A percentile compares a stretch with the other conserved stretches of the same genome.
These are phyloP conservation scores for Porites cylindrica DNA, from an alignment of 92 coral and sea anemone species.

Conservation along the genomic window DNA sequence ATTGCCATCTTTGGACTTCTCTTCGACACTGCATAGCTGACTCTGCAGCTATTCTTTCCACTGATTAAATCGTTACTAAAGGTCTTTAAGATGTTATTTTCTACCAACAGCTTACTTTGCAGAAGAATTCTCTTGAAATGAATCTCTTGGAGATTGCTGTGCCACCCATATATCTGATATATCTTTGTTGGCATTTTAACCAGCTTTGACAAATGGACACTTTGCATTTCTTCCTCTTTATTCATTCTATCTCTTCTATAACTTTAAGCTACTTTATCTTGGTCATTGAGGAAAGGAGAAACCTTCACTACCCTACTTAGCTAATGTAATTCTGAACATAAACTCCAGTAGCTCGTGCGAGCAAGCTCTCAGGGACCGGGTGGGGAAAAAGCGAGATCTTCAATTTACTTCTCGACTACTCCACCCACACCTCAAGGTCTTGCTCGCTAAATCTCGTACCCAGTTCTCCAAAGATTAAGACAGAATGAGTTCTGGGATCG, in stretches of 20 bases:
- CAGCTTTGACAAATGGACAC: not conserved
- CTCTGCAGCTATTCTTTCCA: no score
- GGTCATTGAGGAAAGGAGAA: slow-evolving; percentile 35
- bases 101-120: not conserved
- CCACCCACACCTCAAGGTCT: no score
- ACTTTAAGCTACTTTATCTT: not conserved
- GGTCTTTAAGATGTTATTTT: not conserved
- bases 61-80: not conserved
- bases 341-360: no score
- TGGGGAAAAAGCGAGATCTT: no score
- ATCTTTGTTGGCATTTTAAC: not conserved
- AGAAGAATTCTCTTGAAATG: not conserved
- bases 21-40: no score
- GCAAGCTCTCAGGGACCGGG: no score
- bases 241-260: not conserved
- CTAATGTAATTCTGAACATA: no score
- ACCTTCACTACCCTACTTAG: not conserved
- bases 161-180: not conserved
- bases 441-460: no score
- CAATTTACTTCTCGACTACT: no score
- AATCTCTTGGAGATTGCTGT: not conserved
- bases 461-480: no score
- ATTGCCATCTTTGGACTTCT: no score
- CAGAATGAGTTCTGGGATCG: no score
- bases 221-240: not conserved